A percentile compares a stretch with the other conserved stretches of the same genome.
These are phyloP conservation scores for Vanessa tameamea DNA, from an alignment of 1,140 invertebrate genomes.

Conservation along the genomic window DNA sequence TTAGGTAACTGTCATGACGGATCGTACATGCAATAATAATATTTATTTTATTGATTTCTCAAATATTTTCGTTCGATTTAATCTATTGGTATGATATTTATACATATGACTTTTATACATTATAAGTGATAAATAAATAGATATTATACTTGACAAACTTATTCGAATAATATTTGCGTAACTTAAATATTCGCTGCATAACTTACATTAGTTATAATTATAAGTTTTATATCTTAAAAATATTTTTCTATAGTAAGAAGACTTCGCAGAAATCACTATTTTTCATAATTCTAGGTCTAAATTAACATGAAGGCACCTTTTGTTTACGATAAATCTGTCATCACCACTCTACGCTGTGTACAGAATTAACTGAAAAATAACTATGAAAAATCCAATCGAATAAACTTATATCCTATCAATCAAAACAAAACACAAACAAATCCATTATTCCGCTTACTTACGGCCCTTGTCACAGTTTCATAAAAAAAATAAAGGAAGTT, in stretches of 20 bases:
- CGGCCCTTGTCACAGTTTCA: slow-evolving; percentile 37
- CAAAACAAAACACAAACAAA: slow-evolving; percentile 34
- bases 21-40: slow-evolving; percentile 11
- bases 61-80: neutral
- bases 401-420: slow-evolving; percentile 29
- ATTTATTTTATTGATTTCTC: slow-evolving; percentile 12
- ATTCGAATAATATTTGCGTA: too few species aligned
- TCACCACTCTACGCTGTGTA: neutral
- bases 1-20: slow-evolving; percentile 27
- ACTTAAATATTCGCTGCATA: too few species aligned
- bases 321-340: neutral
- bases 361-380: neutral
- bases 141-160: too few species aligned
- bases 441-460: slow-evolving; percentile 35
- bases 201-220: too few species aligned
- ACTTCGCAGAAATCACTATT: too few species aligned
- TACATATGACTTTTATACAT: too few species aligned
- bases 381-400: slow-evolving; percentile 4
- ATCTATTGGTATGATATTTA: neutral
- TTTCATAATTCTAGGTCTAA: too few species aligned
- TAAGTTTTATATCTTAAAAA: too few species aligned
- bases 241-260: too few species aligned
- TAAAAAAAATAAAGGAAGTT: slow-evolving; percentile 34
- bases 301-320: too few species aligned
- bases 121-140: too few species aligned